These are phyloP conservation scores for Turritopsis dohrnii DNA, from an alignment of 30 jellyfish, hydroid and myxozoan genomes.

Conservation along the genomic window DNA sequence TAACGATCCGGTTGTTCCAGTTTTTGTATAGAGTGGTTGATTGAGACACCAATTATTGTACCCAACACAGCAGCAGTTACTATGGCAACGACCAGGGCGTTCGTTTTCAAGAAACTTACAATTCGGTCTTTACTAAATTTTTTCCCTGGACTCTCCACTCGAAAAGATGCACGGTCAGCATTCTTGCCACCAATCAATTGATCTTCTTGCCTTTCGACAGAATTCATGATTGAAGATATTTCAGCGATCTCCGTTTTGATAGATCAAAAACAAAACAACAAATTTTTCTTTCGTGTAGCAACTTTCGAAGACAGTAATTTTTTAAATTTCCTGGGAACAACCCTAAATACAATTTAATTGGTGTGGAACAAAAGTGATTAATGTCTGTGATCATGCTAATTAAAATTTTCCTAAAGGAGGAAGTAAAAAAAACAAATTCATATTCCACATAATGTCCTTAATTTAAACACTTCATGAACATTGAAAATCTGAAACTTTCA, in stretches of 20 bases:
- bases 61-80: conserved; percentile 74
- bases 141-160: neutral
- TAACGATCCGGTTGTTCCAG: conserved; percentile 67
- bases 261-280: neutral
- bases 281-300: too few relatives aligned
- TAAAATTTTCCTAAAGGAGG: neutral
- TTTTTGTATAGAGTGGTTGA: conserved; percentile 56
- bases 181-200: neutral
- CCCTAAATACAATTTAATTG: neutral
- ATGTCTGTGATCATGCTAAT: neutral
- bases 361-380: neutral
- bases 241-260: too few relatives aligned
- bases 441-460: too few relatives aligned
- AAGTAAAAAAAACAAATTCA: neutral
- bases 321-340: neutral
- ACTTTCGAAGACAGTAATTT: neutral
- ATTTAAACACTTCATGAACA: neutral
- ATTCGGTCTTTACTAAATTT: neutral
- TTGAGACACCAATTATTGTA: conserved; percentile 51
- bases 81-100: conserved; percentile 55
- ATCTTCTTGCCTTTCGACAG: neutral
- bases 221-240: neutral
- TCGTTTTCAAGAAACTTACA: conserved; percentile 31
- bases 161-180: neutral
- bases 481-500: neutral